Evolutionary conservation across 1,140 invertebrate genomes (phyloP), one percentile per base, ranked within the genome.

Genomic region (Calephelis nemesis): DNA sequence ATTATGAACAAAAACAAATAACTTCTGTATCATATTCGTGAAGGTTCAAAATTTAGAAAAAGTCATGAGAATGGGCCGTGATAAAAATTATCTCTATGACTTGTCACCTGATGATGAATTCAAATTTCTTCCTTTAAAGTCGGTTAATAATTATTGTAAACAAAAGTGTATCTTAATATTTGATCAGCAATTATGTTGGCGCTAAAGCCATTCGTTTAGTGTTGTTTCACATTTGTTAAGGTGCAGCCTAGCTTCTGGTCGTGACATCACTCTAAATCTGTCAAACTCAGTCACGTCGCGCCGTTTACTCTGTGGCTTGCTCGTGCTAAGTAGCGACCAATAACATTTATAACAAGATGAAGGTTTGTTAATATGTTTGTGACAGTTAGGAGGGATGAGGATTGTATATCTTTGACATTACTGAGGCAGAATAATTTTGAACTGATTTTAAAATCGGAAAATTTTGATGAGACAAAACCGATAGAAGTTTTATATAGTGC

Each of bases 271-370:
- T 60, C 58, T 60, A 60, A 60, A 39, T 60, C 58, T 60, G 58
- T 60, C 58, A 60, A 60, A 60, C 39, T 60, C 58, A 60, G 58
- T 60, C 58, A 60, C 58, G 58, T 58, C 52, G 52, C 52, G 52
- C 9, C 39, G 52, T 60, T 60, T 60, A 12, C 30, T 60, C 39
- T 12, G 30, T 39, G 58, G 58, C 7, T 60, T 11, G 7, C 6
- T 40, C 39, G 30, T 60, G 58, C 39, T 60, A 60, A 60, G 11
- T 39, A 40, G 58, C 30, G 12, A n/a, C 58, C 30, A 60, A 60
- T 60, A 60, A 60, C 58, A 39, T 7, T 60, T 60, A 12, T 39
- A 60, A 60, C 39, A 30, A 11, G 4, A 30, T 30, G 52, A 60
- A 60, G 58, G 58, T 7, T 40, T 60, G 58, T 39, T 60, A 60